phyloP scores from a whole-genome alignment of 2,888 invertebrate genomes.

The Napeogenes sylphis region DNA sequence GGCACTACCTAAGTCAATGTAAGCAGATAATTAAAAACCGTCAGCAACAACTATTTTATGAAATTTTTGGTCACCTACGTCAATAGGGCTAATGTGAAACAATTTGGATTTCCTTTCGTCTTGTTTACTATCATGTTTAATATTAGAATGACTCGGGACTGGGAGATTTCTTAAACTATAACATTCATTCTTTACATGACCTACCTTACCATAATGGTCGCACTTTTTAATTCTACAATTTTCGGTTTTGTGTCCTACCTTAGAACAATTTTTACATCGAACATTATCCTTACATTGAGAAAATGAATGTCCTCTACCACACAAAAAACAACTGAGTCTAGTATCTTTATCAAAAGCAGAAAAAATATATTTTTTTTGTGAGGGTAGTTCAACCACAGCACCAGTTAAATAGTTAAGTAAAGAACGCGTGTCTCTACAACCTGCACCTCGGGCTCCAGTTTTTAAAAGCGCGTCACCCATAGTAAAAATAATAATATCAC shows the following conservation, averaged over 20 bases:
- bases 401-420: constrained; percentile 20
- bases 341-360: not conserved
- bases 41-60: too few relatives aligned
- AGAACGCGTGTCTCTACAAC: constrained; percentile 19
- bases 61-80: too few relatives aligned
- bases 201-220: constrained; percentile 12
- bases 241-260: constrained; percentile 12
- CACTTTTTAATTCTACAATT: constrained; percentile 11
- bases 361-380: not conserved
- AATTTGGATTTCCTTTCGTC: constrained; percentile 14
- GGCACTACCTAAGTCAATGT: too few relatives aligned
- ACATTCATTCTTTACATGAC: constrained; percentile 14
- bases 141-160: not conserved
- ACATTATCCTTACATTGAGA: not conserved
- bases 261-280: constrained; percentile 10
- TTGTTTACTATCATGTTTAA: not conserved
- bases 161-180: constrained; percentile 9
- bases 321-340: constrained; percentile 13
- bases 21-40: too few relatives aligned
- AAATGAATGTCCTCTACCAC: constrained; percentile 3
- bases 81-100: not conserved
- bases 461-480: constrained; percentile 21
- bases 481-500: constrained; percentile 23
- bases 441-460: constrained; percentile 18
- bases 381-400: constrained; percentile 5